These are phyloP conservation scores for Eumeta japonica DNA, from an alignment of 1,140 invertebrate species.

Conservation along the genomic window DNA sequence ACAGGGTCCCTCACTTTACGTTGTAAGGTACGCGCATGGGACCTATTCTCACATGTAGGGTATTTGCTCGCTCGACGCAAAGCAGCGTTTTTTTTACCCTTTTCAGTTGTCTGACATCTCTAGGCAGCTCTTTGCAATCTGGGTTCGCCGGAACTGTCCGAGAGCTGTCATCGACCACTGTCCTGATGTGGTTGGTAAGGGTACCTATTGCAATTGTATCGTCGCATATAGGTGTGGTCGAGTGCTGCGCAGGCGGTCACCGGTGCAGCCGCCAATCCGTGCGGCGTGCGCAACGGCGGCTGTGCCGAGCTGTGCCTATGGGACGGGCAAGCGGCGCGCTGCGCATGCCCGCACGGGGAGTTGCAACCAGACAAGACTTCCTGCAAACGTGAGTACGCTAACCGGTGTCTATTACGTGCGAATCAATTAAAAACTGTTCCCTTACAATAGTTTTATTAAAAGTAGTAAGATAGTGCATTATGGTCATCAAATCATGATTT, in stretches of 20 bases:
- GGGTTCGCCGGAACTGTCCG: no score
- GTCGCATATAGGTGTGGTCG: slow-evolving; percentile 25
- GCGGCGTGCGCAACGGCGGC: slow-evolving; percentile 67
- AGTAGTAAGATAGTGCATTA: no score
- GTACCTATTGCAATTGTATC: background rate
- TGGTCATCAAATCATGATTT: no score
- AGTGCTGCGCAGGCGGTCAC: slow-evolving; percentile 10
- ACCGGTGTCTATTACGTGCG: background rate
- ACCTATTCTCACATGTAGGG: no score
- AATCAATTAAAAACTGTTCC: background rate
- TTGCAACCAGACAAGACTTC: slow-evolving; percentile 62
- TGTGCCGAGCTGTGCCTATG: slow-evolving; percentile 81
- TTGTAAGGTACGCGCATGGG: background rate
- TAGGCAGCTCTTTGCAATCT: no score
- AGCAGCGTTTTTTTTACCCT: background rate
- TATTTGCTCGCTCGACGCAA: no score
- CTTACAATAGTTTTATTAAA: no score
- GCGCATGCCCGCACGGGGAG: slow-evolving; percentile 74
- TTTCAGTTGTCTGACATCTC: background rate
- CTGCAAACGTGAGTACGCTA: slow-evolving; percentile 59
- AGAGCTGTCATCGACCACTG: no score
- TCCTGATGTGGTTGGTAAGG: background rate
- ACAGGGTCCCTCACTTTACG: no score
- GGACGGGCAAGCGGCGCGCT: slow-evolving; percentile 65
- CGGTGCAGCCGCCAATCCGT: slow-evolving; percentile 58